phyloP scores from a whole-genome alignment of 2,797 vertebrate genomes.

The Gadopsis marmoratus region DNA sequence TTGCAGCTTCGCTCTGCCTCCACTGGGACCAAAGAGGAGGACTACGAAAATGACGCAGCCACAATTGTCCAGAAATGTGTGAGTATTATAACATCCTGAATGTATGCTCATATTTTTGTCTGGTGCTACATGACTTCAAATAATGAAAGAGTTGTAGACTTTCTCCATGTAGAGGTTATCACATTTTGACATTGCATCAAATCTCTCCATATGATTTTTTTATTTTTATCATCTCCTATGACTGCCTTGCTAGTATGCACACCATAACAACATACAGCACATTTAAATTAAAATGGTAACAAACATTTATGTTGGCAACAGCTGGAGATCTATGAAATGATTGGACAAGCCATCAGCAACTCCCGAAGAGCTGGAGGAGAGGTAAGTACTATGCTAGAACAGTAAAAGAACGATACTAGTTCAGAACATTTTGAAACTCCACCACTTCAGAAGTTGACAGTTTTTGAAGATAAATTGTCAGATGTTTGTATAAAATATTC shows the following conservation, averaged over 20 bases:
- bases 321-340: slow-evolving; percentile 99
- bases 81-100: slow-evolving; percentile 71
- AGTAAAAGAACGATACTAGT: neutral
- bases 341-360: slow-evolving; percentile 96
- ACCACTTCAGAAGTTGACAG: neutral
- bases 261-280: neutral
- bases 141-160: neutral
- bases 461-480: neutral
- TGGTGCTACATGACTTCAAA: neutral
- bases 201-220: neutral
- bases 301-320: slow-evolving; percentile 75
- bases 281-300: slow-evolving; percentile 31
- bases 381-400: slow-evolving; percentile 76
- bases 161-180: neutral
- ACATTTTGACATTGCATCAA: neutral
- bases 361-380: slow-evolving; percentile 97
- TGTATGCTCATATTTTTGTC: neutral
- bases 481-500: neutral
- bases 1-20: slow-evolving; percentile 95
- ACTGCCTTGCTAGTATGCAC: neutral
- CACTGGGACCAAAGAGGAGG: slow-evolving; percentile 97
- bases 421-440: neutral
- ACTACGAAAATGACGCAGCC: slow-evolving; percentile 98
- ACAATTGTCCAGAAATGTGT: slow-evolving; percentile 99
- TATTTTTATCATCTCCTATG: neutral